A percentile compares a stretch with the other conserved stretches of the same genome.
phyloP scores from a whole-genome alignment of 1,140 invertebrate genomes.

The Conus betulinus region DNA sequence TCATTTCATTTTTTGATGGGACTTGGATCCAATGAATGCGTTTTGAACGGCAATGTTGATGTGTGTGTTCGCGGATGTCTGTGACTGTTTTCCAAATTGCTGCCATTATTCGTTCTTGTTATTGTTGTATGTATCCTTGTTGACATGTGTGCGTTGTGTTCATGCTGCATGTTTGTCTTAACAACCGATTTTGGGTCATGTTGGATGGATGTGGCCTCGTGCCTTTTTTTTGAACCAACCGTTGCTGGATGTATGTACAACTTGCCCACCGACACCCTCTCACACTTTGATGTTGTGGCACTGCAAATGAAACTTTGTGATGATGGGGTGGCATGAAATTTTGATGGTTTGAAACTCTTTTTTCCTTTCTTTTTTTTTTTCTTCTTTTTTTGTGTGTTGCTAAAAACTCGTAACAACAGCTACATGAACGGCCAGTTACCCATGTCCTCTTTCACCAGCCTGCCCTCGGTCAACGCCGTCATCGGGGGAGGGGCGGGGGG shows the following conservation, averaged over 20 bases:
- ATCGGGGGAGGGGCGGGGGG: background rate
- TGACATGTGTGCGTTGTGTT: background rate
- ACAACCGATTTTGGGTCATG: background rate
- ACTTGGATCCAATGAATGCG: too few species aligned
- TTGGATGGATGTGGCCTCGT: background rate
- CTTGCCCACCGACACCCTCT: background rate
- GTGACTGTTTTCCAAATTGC: background rate
- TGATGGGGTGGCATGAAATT: too few species aligned
- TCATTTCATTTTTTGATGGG: too few species aligned
- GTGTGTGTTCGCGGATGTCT: background rate
- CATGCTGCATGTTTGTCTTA: background rate
- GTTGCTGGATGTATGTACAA: too few species aligned
- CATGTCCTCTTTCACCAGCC: constrained; percentile 36
- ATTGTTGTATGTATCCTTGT: background rate
- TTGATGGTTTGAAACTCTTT: background rate
- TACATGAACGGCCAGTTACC: constrained; percentile 28
- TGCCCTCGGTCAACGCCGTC: constrained; percentile 18
- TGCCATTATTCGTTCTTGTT: too few species aligned
- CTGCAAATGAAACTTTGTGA: too few species aligned
- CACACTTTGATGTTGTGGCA: too few species aligned
- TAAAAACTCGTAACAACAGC: background rate
- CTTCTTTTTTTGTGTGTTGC: background rate
- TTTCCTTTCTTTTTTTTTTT: background rate
- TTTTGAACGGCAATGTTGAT: background rate
- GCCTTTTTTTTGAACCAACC: background rate